Conservation (phyloP, 2,888 invertebrate genomes). For the Meandrusa payeni region DNA sequence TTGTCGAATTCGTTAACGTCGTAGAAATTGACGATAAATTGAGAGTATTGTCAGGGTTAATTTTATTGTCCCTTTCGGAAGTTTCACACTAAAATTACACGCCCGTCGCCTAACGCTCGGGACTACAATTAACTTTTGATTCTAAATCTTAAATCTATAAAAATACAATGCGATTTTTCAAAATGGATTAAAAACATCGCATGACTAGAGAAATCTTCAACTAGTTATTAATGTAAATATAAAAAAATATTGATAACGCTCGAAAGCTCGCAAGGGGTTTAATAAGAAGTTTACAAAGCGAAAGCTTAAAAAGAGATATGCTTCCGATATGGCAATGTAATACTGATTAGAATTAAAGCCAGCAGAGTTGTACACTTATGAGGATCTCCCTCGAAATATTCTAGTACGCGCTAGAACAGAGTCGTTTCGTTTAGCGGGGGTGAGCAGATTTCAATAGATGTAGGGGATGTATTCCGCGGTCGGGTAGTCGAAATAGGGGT, state of each 20-base stretch:
- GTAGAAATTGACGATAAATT: slow-evolving; percentile 62
- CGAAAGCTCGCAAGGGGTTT: slow-evolving; percentile 52
- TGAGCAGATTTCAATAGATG: slow-evolving; percentile 54
- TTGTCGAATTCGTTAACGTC: slow-evolving; percentile 54
- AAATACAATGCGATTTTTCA: slow-evolving; percentile 65
- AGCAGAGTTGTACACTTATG: slow-evolving; percentile 53
- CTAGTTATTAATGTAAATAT: slow-evolving; percentile 47
- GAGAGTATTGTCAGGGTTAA: slow-evolving; percentile 49
- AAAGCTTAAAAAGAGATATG: slow-evolving; percentile 68
- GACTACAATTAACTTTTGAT: slow-evolving; percentile 37
- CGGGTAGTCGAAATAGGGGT: slow-evolving; percentile 58
- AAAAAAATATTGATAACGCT: slow-evolving; percentile 61
- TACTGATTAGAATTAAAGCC: slow-evolving; percentile 56
- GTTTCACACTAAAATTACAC: slow-evolving; percentile 27
- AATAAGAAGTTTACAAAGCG: slow-evolving; percentile 44
- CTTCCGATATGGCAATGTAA: slow-evolving; percentile 66
- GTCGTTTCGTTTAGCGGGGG: slow-evolving; percentile 30
- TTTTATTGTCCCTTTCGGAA: slow-evolving; percentile 61
- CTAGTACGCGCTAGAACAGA: slow-evolving; percentile 43
- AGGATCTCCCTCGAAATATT: slow-evolving; percentile 41
- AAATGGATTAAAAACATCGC: slow-evolving; percentile 55
- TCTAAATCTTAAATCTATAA: slow-evolving; percentile 63
- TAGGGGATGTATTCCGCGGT: slow-evolving; percentile 61
- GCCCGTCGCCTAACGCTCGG: slow-evolving; percentile 32
- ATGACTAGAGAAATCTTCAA: slow-evolving; percentile 57